Conservation (phyloP, 1,140 invertebrate genomes). For the Condylostylus longicornis region DNA sequence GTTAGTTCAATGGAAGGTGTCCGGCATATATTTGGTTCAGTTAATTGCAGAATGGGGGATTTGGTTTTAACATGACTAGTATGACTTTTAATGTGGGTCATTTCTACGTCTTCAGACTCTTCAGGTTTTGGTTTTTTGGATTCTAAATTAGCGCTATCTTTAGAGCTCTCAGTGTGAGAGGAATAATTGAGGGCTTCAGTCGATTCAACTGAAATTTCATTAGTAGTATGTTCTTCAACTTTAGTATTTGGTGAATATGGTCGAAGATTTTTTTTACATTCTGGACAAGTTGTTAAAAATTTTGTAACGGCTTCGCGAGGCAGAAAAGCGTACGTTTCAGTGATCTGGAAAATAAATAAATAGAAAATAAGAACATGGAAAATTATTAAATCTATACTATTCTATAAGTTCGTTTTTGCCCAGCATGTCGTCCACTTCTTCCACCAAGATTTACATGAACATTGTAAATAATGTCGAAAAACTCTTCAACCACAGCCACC, state of each 20-base stretch:
- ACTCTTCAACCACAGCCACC: slow-evolving; percentile 90
- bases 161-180: slow-evolving; percentile 27
- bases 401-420: slow-evolving; percentile 88
- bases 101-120: slow-evolving; percentile 19
- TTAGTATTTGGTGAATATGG: slow-evolving; percentile 42
- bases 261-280: slow-evolving; percentile 76
- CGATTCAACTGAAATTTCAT: slow-evolving; percentile 29
- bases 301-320: slow-evolving; percentile 88
- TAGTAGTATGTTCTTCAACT: slow-evolving; percentile 20
- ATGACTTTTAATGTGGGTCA: too few species aligned
- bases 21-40: too few species aligned
- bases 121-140: background rate
- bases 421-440: slow-evolving; percentile 80
- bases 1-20: too few species aligned
- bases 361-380: background rate
- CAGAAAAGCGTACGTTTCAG: slow-evolving; percentile 87
- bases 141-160: slow-evolving; percentile 13
- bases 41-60: too few species aligned
- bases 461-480: slow-evolving; percentile 92
- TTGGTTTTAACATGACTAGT: too few species aligned
- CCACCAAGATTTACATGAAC: slow-evolving; percentile 86
- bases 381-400: slow-evolving; percentile 43
- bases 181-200: slow-evolving; percentile 26
- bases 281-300: slow-evolving; percentile 83
- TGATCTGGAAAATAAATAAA: slow-evolving; percentile 53